phyloP scores from a whole-genome alignment of 2,888 invertebrate species.

The Rhyacophila evoluta region DNA sequence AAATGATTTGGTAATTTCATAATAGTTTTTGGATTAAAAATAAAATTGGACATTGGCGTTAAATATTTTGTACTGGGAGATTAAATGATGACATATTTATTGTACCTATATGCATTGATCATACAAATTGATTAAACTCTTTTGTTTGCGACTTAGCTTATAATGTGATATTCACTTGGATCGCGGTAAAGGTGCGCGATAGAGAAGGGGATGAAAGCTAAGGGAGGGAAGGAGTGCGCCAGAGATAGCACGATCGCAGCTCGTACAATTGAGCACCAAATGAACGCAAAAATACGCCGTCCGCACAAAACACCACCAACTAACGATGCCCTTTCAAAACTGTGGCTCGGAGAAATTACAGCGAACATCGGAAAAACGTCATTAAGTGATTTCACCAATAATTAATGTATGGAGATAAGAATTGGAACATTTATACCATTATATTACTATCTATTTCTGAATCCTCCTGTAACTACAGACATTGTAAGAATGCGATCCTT shows the following conservation, averaged over 20 bases:
- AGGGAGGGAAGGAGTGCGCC: slow-evolving; percentile 14
- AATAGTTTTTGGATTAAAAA: no score
- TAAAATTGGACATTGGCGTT: no score
- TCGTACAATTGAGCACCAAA: slow-evolving; percentile 50
- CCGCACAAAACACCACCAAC: slow-evolving; percentile 34
- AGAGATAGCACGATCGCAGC: slow-evolving; percentile 18
- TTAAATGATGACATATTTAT: no score
- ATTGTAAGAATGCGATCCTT: no score
- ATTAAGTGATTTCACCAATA: no score
- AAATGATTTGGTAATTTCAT: no score
- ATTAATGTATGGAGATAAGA: no score
- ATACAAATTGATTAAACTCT: neutral
- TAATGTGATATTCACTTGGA: slow-evolving; percentile 1
- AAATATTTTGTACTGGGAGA: no score
- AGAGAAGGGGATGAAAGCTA: slow-evolving; percentile 6
- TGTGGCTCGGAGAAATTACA: neutral
- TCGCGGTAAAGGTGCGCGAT: slow-evolving; percentile 18
- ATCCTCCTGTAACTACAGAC: no score
- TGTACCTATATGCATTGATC: no score
- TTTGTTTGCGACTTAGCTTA: neutral
- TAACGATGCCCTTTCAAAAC: slow-evolving; percentile 7
- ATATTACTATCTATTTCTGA: no score
- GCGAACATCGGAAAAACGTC: neutral
- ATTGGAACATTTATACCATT: no score
- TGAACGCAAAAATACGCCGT: slow-evolving; percentile 48